Percentiles rank a stretch among this genome's conserved stretches.
These are phyloP conservation scores for Meteorus cinctellus DNA, from an alignment of 2,888 invertebrate species.

Conservation along the genomic window DNA sequence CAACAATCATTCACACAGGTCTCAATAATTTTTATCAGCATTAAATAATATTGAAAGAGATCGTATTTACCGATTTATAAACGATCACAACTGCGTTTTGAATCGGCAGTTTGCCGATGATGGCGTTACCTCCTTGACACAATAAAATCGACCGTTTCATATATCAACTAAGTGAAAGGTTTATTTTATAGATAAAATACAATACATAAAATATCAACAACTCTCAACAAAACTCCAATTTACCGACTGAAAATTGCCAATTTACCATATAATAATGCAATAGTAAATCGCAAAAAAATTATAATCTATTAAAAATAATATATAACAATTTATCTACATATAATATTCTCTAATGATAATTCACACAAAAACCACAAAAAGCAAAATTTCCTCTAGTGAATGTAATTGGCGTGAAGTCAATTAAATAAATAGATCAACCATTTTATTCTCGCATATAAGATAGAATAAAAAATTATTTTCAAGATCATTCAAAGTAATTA, in stretches of 20 bases:
- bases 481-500: neutral
- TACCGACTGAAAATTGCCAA: constrained; percentile 16
- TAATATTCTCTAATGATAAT: neutral
- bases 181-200: neutral
- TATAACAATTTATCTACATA: neutral
- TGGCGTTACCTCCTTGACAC: constrained; percentile 32
- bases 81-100: neutral
- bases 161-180: neutral
- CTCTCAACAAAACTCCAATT: neutral
- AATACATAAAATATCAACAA: neutral
- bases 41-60: constrained; percentile 15
- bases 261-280: neutral
- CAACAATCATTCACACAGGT: no score
- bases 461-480: neutral
- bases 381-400: neutral
- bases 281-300: neutral
- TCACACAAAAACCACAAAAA: neutral
- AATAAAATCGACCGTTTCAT: neutral
- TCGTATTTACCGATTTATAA: constrained; percentile 24
- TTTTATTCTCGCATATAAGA: neutral
- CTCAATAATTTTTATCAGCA: neutral
- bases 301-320: neutral
- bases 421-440: neutral
- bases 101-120: constrained; percentile 28
- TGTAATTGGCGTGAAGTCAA: neutral